A percentile compares a stretch with the other conserved stretches of the same genome.
Conservation (phyloP, 2,797 vertebrate species). For the Acomys russatus region DNA sequence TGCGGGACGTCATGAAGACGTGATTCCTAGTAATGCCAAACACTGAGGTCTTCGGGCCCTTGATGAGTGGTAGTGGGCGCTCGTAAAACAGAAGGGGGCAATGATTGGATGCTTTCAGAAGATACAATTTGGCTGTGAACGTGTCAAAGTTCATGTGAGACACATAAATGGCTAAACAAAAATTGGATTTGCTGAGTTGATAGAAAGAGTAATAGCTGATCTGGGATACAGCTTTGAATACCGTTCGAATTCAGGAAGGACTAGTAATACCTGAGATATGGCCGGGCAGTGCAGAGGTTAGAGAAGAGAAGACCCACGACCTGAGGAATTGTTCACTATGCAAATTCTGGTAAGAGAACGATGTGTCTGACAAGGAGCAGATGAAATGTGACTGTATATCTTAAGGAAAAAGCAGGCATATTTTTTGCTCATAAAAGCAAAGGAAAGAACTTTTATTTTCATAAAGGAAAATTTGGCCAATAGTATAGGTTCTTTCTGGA, state of each 20-base stretch:
- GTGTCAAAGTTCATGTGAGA: neutral
- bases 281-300: neutral
- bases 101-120: neutral
- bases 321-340: neutral
- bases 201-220: neutral
- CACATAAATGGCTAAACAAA: neutral
- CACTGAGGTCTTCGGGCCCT: neutral
- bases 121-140: neutral
- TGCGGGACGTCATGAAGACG: neutral
- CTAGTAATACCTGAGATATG: neutral
- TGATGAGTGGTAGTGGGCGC: neutral
- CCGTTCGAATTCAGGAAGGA: neutral
- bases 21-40: neutral
- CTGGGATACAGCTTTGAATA: neutral
- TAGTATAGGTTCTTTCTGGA: neutral
- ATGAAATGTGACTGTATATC: neutral
- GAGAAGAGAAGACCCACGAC: neutral
- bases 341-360: neutral
- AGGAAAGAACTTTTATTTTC: neutral
- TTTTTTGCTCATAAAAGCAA: neutral
- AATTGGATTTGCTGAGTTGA: neutral
- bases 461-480: neutral
- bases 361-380: neutral
- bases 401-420: neutral
- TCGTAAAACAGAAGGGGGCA: neutral